Evolutionary conservation across 2,888 invertebrate species (phyloP), one percentile per base, ranked within the genome.

Genomic region (Leucophenga montana): DNA sequence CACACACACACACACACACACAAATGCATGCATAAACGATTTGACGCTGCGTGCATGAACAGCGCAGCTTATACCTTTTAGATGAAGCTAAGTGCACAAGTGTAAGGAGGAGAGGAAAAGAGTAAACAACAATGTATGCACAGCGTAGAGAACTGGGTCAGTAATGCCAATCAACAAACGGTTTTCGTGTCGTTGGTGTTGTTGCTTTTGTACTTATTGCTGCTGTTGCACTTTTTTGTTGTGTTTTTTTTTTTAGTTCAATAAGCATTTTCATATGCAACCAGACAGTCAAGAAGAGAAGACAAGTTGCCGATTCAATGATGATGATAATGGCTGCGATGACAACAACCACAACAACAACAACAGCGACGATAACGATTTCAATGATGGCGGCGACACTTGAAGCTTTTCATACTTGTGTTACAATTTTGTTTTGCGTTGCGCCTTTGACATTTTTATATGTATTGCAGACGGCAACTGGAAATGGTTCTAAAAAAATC

Each of bases 61-160:
- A 39, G 8, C 39, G 11, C 8, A 39, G 9, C 39, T 39, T 39
- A 39, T 8, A 39, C 39, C 33, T 33, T 33, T 3, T 8, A 33
- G 8, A 31, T 3, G 31, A 57, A 31, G 31, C 20, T 18, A 54
- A 18, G 20, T 13, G 20, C 18, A 31, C 57, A 14, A 18, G 31
- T 27, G n/a, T 18, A 48, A 13, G n/a, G n/a, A n/a, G n/a, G n/a
- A n/a, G n/a, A n/a, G n/a, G n/a, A n/a, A n/a, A n/a, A n/a, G n/a
- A n/a, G n/a, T n/a, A n/a, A n/a, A n/a, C n/a, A n/a, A n/a, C n/a
- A n/a, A n/a, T 44, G 20, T 16, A 16, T 39, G 44, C 13, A 46
- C 27, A 18, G 54, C 39, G 16, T 16, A 59, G 44, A 62, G 56
- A 70, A 75, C 74, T 77, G 84, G 82, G 84, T 83, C 82, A 82